These are phyloP conservation scores for Ephydatia muelleri DNA, from an alignment of 37 sponge, comb jelly and placozoan genomes.

Conservation along the genomic window DNA sequence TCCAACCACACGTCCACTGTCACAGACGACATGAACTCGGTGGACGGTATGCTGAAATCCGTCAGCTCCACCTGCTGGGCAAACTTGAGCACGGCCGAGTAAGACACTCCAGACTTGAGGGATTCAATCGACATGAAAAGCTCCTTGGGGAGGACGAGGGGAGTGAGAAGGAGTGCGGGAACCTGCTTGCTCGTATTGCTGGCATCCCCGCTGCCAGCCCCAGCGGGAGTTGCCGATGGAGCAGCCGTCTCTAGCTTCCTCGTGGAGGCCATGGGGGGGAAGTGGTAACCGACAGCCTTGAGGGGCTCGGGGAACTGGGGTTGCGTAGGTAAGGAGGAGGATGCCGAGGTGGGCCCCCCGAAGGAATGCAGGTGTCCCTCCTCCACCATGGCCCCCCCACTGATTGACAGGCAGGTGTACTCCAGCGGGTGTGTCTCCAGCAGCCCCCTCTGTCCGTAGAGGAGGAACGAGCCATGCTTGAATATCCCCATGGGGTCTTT, in stretches of 20 bases:
- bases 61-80: slow-evolving; percentile 54
- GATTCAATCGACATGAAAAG: slow-evolving; percentile 55
- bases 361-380: slow-evolving; percentile 10
- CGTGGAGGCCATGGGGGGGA: too few relatives aligned
- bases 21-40: slow-evolving; percentile 58
- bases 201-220: neutral
- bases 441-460: slow-evolving; percentile 58
- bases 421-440: slow-evolving; percentile 57
- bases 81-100: slow-evolving; percentile 66
- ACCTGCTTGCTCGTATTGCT: neutral
- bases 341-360: neutral
- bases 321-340: neutral
- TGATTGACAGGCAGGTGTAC: slow-evolving; percentile 45
- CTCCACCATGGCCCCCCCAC: slow-evolving; percentile 33
- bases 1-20: slow-evolving; percentile 79
- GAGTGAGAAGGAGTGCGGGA: neutral
- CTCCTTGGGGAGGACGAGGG: slow-evolving; percentile 21
- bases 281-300: too few relatives aligned
- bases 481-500: slow-evolving; percentile 28
- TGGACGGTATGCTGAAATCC: slow-evolving; percentile 72
- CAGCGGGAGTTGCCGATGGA: neutral
- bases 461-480: slow-evolving; percentile 65
- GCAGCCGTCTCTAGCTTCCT: too few relatives aligned
- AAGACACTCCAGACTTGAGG: slow-evolving; percentile 64
- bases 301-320: slow-evolving; percentile 4